Evolutionary conservation across 2,888 invertebrate species (phyloP).

Genomic region (Torymus auratus): DNA sequence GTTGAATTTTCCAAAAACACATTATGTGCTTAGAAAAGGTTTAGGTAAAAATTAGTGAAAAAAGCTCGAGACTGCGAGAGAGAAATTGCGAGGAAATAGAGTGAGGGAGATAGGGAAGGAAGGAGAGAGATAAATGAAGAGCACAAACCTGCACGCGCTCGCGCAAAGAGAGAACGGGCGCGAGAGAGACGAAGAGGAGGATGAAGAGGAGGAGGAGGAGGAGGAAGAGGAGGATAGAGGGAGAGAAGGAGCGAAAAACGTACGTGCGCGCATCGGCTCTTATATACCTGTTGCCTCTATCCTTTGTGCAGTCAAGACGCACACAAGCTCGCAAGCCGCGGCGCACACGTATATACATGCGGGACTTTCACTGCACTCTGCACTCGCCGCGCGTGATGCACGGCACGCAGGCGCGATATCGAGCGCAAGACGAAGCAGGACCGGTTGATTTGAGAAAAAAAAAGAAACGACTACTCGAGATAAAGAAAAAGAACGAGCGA

Average conservation of each 20-base stretch:
- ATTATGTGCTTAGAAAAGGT: no score
- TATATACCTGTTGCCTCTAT: conserved; percentile 58
- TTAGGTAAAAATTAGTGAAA: no score
- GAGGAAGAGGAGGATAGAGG: background rate
- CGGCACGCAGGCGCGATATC: background rate
- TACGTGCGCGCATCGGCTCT: background rate
- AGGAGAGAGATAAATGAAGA: conserved; percentile 47
- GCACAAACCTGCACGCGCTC: conserved; percentile 32
- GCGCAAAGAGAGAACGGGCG: background rate
- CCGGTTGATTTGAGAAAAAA: conserved; percentile 45
- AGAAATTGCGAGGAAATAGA: background rate
- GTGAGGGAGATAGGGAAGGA: background rate
- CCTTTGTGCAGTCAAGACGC: conserved; percentile 54
- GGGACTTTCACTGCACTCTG: conserved; percentile 59
- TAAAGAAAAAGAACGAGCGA: no score
- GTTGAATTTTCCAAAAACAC: no score
- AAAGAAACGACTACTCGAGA: no score
- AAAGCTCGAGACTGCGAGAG: no score
- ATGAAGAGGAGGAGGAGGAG: background rate
- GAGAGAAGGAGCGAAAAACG: background rate
- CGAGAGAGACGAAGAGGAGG: background rate
- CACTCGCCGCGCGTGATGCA: conserved; percentile 40
- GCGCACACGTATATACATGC: background rate
- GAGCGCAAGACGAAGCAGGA: conserved; percentile 37
- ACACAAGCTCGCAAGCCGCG: background rate